Evolutionary conservation across 2,888 invertebrate genomes (phyloP).

Genomic region (Rhaphigaster nebulosa): DNA sequence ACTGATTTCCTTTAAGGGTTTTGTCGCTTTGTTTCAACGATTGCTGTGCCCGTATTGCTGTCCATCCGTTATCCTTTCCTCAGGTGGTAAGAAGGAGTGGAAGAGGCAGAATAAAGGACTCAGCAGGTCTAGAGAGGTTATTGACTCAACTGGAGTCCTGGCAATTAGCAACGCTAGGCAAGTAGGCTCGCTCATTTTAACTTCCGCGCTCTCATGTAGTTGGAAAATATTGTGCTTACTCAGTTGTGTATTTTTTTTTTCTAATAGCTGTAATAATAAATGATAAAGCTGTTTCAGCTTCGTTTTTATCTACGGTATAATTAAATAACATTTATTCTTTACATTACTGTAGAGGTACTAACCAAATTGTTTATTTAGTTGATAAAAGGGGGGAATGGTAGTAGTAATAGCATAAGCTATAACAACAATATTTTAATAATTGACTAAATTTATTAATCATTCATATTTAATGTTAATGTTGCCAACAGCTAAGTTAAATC

Average conservation of each 20-base stretch:
- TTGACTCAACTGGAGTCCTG: background rate
- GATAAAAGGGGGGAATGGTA: too few species aligned
- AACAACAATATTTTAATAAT: too few species aligned
- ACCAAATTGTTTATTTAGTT: too few species aligned
- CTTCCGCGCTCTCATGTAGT: background rate
- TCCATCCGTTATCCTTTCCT: background rate
- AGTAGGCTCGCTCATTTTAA: constrained; percentile 18
- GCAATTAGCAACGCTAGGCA: constrained; percentile 28
- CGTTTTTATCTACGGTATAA: background rate
- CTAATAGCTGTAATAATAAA: background rate
- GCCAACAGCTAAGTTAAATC: too few species aligned
- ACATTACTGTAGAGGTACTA: background rate
- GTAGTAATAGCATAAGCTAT: too few species aligned
- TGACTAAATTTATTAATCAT: too few species aligned
- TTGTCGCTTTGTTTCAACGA: background rate
- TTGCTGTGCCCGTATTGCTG: background rate
- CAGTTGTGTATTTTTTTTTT: background rate
- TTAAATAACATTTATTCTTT: background rate
- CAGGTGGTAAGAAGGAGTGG: background rate
- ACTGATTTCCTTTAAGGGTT: background rate
- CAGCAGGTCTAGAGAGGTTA: background rate
- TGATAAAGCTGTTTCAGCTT: background rate
- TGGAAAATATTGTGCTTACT: background rate
- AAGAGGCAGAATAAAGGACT: constrained; percentile 10
- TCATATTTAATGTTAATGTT: too few species aligned